These are phyloP conservation scores for Sarcophaga peregrina DNA, from an alignment of 1,140 invertebrate species.

Conservation along the genomic window DNA sequence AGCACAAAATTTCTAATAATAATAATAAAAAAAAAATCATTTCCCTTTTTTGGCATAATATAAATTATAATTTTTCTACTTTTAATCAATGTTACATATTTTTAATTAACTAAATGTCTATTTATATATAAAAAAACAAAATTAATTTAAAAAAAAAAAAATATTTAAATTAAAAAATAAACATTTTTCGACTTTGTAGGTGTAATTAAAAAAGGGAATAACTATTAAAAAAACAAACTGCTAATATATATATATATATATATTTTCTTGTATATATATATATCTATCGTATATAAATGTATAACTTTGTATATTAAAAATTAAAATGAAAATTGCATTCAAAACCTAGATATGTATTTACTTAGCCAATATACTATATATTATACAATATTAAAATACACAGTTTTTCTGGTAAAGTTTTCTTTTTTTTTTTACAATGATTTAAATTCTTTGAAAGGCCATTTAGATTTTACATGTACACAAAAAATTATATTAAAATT, in stretches of 20 bases:
- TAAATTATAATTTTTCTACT: not conserved
- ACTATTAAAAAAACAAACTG: not conserved
- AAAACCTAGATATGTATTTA: not conserved
- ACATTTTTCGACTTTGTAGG: not conserved
- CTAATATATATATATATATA: not conserved
- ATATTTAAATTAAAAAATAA: not conserved
- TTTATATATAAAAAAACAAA: not conserved
- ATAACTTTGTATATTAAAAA: slow-evolving; percentile 35
- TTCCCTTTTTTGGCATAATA: too few relatives aligned
- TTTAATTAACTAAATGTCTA: slow-evolving; percentile 23
- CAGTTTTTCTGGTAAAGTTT: slow-evolving; percentile 12
- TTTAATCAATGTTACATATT: not conserved
- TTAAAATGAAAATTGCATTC: not conserved
- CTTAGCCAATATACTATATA: not conserved
- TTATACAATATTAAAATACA: not conserved
- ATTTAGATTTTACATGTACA: not conserved
- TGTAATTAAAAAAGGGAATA: not conserved
- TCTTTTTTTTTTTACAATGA: not conserved
- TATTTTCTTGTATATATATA: slow-evolving; percentile 10
- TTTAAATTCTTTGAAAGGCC: not conserved
- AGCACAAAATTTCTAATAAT: too few relatives aligned
- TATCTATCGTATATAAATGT: slow-evolving; percentile 28
- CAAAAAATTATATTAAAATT: not conserved
- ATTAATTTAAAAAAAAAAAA: not conserved
- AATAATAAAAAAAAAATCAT: too few relatives aligned